Conservation (phyloP, 2,797 vertebrate genomes). For the Gambelia wislizenii region DNA sequence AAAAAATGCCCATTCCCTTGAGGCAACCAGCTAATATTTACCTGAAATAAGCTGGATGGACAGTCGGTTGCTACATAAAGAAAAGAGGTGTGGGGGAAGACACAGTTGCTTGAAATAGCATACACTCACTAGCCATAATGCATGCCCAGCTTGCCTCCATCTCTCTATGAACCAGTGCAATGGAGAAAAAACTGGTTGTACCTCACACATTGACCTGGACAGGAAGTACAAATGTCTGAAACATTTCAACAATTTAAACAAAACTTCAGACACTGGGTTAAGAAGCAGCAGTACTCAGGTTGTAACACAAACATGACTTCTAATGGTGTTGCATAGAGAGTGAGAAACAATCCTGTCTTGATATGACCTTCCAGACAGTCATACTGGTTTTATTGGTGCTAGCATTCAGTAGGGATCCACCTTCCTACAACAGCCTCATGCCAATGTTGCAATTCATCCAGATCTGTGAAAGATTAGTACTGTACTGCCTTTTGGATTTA, state of each 20-base stretch:
- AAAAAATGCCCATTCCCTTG: background rate
- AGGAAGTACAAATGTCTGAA: background rate
- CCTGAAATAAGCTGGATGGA: background rate
- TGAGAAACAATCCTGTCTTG: background rate
- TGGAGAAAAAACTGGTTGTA: background rate
- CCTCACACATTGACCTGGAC: background rate
- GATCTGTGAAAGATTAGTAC: background rate
- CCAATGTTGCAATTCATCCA: background rate
- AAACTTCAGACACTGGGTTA: background rate
- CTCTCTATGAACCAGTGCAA: background rate
- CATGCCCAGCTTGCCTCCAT: background rate
- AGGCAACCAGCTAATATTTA: background rate
- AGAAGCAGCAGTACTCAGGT: no score
- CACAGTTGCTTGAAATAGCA: background rate
- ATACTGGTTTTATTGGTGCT: background rate
- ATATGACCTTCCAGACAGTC: background rate
- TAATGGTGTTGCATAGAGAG: no score
- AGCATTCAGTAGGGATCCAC: background rate
- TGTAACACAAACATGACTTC: background rate
- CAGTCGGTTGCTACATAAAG: background rate
- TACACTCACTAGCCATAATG: background rate
- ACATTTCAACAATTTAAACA: background rate
- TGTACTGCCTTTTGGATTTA: background rate
- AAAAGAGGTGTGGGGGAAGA: background rate
- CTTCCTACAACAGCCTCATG: no score